Evolutionary conservation across 1,140 invertebrate species (phyloP), one percentile per base, ranked within the genome.

Genomic region (Drosophila guanche): DNA sequence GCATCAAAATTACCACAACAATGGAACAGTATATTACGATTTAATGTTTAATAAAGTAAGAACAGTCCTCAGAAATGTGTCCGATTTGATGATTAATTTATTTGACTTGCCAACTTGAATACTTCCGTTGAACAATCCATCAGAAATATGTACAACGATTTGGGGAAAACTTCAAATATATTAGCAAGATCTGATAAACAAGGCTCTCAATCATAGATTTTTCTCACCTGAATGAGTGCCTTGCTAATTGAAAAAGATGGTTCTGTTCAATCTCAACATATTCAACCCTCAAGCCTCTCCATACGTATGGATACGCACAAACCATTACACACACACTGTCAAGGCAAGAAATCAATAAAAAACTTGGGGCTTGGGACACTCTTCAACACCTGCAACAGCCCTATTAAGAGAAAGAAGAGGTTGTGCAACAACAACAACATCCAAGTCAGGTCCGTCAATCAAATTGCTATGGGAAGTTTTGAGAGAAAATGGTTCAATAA

Each of bases 401-500:
- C 33, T 10, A 37, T 4, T 37, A 37, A 37, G 33, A 37, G 10
- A 37, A 12, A 4, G 33, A 12, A 12, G 10, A 37, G 4, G 10
- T 37, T 37, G 33, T 37, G 16, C 46, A 51, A 40, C 25, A 55
- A 43, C 27, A 46, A 33, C 33, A 22, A 33, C 16, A 3, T 46
- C 65, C 53, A 68, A 53, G 43, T 63, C 77, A 66, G 54, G 72
- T 81, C 61, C 83, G 83, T 86, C 81, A 88, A 86, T 86, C 81
- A 88, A 86, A 88, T 80, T 65, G 75, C 61, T 58, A 65, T 23
- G 69, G 75, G 56, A 83, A 83, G 74, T 83, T 69, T 68, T 68
- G 43, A 54, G 50, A 67, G 77, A 88, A 83, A 86, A 88, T 88
- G 81, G 58, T 83, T 86, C 83, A 88, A 88, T 86, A 86, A 86